Conservation (phyloP, 2,797 vertebrate species). For the Podarcis lilfordi region DNA sequence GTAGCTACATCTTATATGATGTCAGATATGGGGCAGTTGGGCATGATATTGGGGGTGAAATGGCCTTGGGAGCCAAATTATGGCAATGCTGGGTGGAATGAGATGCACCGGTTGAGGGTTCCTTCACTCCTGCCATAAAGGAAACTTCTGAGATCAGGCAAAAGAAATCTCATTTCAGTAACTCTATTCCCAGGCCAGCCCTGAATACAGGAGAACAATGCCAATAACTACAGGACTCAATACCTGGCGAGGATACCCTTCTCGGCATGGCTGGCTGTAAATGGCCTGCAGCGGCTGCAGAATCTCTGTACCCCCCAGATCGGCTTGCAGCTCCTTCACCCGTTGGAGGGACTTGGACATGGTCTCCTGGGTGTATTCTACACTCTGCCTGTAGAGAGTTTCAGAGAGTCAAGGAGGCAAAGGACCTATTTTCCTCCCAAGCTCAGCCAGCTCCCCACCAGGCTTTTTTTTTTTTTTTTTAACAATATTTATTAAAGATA, state of each 20-base stretch:
- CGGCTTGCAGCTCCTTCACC: constrained; percentile 69
- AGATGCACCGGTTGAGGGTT: no score
- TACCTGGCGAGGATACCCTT: constrained; percentile 77
- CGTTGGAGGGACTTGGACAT: constrained; percentile 78
- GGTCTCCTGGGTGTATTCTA: constrained; percentile 79
- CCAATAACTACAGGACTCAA: neutral
- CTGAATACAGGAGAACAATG: neutral
- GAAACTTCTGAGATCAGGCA: neutral
- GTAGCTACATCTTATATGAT: no score
- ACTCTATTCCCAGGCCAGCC: neutral
- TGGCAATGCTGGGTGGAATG: no score
- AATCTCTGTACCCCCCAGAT: constrained; percentile 80
- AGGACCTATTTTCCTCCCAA: no score
- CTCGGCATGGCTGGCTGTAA: constrained; percentile 63
- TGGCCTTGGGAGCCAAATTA: no score
- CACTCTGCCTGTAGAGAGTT: constrained; percentile 73
- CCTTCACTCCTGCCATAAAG: no score
- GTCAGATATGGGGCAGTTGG: no score
- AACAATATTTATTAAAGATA: no score
- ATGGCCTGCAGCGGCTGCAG: constrained; percentile 73
- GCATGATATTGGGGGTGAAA: no score
- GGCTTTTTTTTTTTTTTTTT: no score
- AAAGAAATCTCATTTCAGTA: neutral
- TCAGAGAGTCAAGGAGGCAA: neutral
- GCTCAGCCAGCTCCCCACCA: neutral